These are phyloP conservation scores for Furnarius figulus DNA, from an alignment of 2,113 vertebrate genomes.

Conservation along the genomic window DNA sequence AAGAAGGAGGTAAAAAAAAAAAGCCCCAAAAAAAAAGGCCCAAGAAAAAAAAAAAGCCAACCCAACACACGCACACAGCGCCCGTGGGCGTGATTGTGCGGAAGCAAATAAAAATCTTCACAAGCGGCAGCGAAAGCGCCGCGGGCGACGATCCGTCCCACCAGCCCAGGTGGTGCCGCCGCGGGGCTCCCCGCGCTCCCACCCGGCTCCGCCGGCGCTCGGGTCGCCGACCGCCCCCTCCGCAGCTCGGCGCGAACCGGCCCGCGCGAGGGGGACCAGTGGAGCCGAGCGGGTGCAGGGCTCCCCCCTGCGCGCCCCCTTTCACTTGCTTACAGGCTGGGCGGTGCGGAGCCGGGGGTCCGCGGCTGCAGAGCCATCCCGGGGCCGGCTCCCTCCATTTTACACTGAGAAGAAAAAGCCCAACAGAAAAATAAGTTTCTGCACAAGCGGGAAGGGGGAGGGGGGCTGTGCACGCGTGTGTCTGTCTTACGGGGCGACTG, in stretches of 20 bases:
- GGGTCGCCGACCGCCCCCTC: background rate
- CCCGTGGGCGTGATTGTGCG: constrained; percentile 81
- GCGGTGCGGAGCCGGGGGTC: constrained; percentile 29
- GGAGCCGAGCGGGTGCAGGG: background rate
- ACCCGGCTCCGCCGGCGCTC: constrained; percentile 9
- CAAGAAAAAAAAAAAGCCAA: constrained; percentile 7
- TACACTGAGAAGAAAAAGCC: constrained; percentile 21
- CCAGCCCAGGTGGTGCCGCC: constrained; percentile 21
- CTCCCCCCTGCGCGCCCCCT: constrained; percentile 32
- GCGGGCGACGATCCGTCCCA: constrained; percentile 21
- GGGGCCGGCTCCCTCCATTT: constrained; percentile 43
- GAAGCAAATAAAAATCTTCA: constrained; percentile 80
- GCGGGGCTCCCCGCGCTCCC: constrained; percentile 14
- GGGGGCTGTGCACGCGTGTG: constrained; percentile 37
- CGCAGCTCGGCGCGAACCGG: background rate
- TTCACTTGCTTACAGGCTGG: constrained; percentile 40
- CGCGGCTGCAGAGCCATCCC: constrained; percentile 30
- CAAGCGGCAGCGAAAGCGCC: constrained; percentile 62
- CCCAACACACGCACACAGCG: constrained; percentile 45
- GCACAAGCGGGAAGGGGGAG: background rate
- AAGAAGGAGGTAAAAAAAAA: background rate
- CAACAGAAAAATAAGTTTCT: constrained; percentile 39
- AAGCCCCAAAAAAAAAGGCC: background rate
- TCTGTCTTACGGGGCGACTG: constrained; percentile 47
- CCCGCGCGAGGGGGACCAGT: background rate